Percentiles rank a stretch among this genome's conserved stretches.
Conservation (phyloP, 2,888 invertebrate species). For the Eledona agricola region DNA sequence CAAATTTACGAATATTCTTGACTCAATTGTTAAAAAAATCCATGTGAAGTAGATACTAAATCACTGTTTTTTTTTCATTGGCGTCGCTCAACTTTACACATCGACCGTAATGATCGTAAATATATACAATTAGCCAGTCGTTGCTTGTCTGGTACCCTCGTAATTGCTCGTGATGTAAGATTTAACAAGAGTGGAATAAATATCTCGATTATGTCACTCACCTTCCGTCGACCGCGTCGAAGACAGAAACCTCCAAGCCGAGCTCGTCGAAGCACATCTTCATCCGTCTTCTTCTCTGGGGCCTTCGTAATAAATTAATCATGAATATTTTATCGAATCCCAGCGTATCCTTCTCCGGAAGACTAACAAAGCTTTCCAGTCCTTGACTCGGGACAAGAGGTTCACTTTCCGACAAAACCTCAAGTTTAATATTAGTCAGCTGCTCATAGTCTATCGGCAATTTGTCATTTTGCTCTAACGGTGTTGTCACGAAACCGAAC, state of each 20-base stretch:
- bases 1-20: no score
- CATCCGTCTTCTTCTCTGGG: conserved; percentile 85
- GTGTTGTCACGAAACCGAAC: conserved; percentile 86
- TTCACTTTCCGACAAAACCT: conserved; percentile 67
- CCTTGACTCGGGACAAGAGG: conserved; percentile 62
- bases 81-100: no score
- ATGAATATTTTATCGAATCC: conserved; percentile 85
- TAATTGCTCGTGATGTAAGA: no score
- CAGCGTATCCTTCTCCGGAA: conserved; percentile 69
- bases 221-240: conserved; percentile 93
- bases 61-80: no score
- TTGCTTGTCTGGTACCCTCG: no score
- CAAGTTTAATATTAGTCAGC: conserved; percentile 74
- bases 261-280: conserved; percentile 78
- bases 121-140: no score
- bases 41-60: no score
- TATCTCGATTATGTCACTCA: no score
- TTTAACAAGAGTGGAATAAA: no score
- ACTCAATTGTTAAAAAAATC: no score
- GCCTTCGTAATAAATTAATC: conserved; percentile 89
- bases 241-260: conserved; percentile 77
- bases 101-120: no score
- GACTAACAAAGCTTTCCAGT: conserved; percentile 53
- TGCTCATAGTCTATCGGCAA: conserved; percentile 74
- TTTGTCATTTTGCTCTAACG: conserved; percentile 75